A percentile compares a stretch with the other conserved stretches of the same genome.
Evolutionary conservation across 64 coral and sea anemone genomes (phyloP).

Genomic region (Anthopleura sola): DNA sequence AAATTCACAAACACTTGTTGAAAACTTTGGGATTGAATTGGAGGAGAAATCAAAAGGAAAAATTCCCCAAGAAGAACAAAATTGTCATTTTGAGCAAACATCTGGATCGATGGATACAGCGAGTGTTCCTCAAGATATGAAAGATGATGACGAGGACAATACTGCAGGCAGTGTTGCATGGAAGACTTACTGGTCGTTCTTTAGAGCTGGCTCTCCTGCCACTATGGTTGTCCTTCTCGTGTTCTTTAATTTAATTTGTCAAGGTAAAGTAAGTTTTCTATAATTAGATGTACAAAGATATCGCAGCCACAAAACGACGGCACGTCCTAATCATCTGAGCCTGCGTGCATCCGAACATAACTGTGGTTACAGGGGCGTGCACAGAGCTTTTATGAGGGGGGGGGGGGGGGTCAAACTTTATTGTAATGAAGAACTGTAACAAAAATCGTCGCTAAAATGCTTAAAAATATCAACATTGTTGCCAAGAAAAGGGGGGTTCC

Average conservation of each 20-base stretch:
- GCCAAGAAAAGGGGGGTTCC: no score
- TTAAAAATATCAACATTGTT: no score
- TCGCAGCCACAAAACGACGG: not conserved
- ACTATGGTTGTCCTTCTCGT: not conserved
- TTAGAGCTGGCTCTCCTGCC: constrained; percentile 39
- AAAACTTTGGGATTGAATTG: not conserved
- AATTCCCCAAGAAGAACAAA: not conserved
- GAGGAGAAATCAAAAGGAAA: not conserved
- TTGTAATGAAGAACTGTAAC: no score
- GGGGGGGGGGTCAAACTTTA: no score
- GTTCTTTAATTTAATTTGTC: constrained; percentile 25
- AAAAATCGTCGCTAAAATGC: no score
- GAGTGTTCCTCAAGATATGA: not conserved
- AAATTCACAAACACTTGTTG: not conserved
- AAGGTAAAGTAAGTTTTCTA: constrained; percentile 26
- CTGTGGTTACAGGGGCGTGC: no score
- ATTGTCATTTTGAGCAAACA: not conserved
- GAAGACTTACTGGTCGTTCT: constrained; percentile 53
- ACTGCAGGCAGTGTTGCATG: constrained; percentile 29
- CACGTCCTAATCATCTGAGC: no score
- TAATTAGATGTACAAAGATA: not conserved
- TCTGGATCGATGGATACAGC: not conserved
- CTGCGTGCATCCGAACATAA: no score
- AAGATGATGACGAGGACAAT: constrained; percentile 18
- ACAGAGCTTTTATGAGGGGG: no score